A percentile compares a stretch with the other conserved stretches of the same genome.
phyloP scores from a whole-genome alignment of 2,888 invertebrate genomes.

The Tridacna gigas region DNA sequence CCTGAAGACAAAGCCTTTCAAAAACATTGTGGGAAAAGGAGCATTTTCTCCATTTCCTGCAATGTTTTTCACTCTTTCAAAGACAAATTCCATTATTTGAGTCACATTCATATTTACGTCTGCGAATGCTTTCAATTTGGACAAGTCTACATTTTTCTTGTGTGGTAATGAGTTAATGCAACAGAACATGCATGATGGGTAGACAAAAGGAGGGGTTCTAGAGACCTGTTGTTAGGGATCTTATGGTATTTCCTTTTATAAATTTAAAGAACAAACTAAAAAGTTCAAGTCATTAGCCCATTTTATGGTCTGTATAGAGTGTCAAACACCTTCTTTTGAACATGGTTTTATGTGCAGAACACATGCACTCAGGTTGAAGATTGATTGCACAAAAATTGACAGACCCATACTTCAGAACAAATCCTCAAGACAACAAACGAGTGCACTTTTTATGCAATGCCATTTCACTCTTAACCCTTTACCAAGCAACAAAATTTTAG shows the following conservation, averaged over 20 bases:
- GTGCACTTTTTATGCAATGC: conserved; percentile 22
- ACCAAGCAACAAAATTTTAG: no score
- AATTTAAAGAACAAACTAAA: neutral
- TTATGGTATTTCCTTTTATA: neutral
- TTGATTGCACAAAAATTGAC: conserved; percentile 16
- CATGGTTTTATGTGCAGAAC: conserved; percentile 18
- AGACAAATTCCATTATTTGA: no score
- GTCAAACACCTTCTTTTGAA: conserved; percentile 8
- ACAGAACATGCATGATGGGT: neutral
- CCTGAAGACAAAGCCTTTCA: no score
- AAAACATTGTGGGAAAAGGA: no score
- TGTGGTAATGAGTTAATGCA: no score
- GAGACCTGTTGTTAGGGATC: neutral
- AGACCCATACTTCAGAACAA: conserved; percentile 9
- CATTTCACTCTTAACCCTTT: neutral
- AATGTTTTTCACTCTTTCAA: no score
- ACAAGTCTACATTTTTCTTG: no score
- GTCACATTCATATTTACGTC: no score
- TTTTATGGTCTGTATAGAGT: conserved; percentile 1
- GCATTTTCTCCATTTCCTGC: no score
- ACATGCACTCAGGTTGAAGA: conserved; percentile 13
- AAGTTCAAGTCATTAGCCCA: conserved; percentile 12
- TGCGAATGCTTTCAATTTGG: no score
- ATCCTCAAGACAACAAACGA: neutral
- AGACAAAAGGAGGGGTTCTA: neutral